Evolutionary conservation across 92 coral and sea anemone species (phyloP).

Genomic region (Epizoanthus stellaris): DNA sequence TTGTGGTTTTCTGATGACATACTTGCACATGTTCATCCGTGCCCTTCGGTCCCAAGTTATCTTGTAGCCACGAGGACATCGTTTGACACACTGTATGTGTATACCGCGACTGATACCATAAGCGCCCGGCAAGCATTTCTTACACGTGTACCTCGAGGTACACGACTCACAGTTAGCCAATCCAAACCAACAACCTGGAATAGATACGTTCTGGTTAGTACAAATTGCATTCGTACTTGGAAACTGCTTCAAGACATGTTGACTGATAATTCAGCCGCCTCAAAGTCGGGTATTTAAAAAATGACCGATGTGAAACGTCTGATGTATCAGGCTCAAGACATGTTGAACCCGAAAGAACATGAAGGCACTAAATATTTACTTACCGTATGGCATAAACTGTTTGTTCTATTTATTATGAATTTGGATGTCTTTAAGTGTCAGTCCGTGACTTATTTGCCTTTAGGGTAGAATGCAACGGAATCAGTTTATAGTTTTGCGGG

Average conservation of each 20-base stretch:
- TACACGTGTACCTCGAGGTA: slow-evolving; percentile 10
- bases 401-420: too few relatives aligned
- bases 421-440: too few relatives aligned
- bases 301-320: too few relatives aligned
- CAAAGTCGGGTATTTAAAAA: too few relatives aligned
- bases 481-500: too few relatives aligned
- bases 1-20: not conserved
- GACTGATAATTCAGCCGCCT: too few relatives aligned
- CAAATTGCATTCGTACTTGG: not conserved
- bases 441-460: too few relatives aligned
- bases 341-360: too few relatives aligned
- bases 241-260: not conserved
- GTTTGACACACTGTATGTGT: not conserved
- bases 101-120: not conserved
- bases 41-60: not conserved
- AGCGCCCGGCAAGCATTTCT: slow-evolving; percentile 9
- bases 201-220: not conserved
- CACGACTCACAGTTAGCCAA: slow-evolving; percentile 15
- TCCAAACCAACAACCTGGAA: slow-evolving; percentile 10
- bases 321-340: too few relatives aligned
- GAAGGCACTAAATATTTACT: too few relatives aligned
- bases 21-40: slow-evolving; percentile 17
- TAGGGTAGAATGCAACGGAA: too few relatives aligned
- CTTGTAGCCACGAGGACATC: slow-evolving; percentile 23
- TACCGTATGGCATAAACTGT: too few relatives aligned